Evolutionary conservation across 37 sponge, comb jelly and placozoan species (phyloP).

Genomic region (Aplysina aerophoba): DNA sequence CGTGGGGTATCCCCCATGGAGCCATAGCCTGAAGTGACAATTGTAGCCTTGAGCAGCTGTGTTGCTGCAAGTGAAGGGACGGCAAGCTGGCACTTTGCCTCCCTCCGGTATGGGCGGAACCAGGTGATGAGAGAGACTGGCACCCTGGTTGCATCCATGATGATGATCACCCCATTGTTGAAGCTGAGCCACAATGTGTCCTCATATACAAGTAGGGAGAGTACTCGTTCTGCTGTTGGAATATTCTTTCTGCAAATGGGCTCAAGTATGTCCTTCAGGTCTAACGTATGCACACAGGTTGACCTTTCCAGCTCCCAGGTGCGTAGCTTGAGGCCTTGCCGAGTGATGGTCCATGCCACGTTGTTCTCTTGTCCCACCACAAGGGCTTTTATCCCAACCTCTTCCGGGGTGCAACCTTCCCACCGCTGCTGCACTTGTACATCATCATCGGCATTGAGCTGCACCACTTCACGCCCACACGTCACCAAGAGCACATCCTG

Average conservation of each 20-base stretch:
- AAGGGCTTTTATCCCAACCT: slow-evolving; percentile 61
- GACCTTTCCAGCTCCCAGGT: slow-evolving; percentile 64
- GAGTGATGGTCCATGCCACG: slow-evolving; percentile 59
- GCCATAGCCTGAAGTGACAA: slow-evolving; percentile 77
- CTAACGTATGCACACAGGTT: slow-evolving; percentile 16
- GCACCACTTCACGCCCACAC: slow-evolving; percentile 75
- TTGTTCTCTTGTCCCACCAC: slow-evolving; percentile 44
- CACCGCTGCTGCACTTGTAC: slow-evolving; percentile 37
- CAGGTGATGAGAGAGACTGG: slow-evolving; percentile 36
- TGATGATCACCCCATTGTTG: slow-evolving; percentile 58
- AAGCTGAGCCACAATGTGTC: slow-evolving; percentile 80
- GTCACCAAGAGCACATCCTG: slow-evolving; percentile 64
- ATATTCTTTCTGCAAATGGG: slow-evolving; percentile 50
- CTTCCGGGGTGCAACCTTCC: slow-evolving; percentile 39
- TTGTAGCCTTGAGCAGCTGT: slow-evolving; percentile 1
- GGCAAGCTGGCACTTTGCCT: slow-evolving; percentile 56
- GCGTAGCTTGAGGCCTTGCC: slow-evolving; percentile 35
- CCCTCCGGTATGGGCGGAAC: slow-evolving; percentile 61
- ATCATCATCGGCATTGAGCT: slow-evolving; percentile 57
- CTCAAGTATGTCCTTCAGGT: slow-evolving; percentile 41
- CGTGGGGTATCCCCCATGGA: slow-evolving; percentile 29
- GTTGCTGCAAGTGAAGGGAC: slow-evolving; percentile 36
- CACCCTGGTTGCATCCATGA: slow-evolving; percentile 44
- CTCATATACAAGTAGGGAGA: slow-evolving; percentile 49
- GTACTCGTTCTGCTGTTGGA: slow-evolving; percentile 46